phyloP scores from a whole-genome alignment of 2,888 invertebrate genomes.

The Andrena trimmerana region DNA sequence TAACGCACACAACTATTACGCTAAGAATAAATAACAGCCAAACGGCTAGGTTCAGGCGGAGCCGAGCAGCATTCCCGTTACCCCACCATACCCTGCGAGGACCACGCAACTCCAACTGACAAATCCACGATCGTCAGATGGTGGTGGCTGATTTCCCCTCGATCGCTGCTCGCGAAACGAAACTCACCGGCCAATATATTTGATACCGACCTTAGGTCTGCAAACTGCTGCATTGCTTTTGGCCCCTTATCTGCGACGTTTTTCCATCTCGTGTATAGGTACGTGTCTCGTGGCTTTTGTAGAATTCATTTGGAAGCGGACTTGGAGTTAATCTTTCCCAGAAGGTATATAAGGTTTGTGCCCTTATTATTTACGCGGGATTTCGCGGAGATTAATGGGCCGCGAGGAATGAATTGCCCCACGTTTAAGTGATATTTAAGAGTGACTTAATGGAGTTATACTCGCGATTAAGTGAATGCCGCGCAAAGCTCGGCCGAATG shows the following conservation, averaged over 20 bases:
- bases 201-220: too few species aligned
- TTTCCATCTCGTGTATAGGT: neutral
- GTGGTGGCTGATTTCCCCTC: too few species aligned
- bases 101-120: too few species aligned
- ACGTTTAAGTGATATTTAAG: constrained; percentile 58
- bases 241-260: neutral
- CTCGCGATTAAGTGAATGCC: constrained; percentile 38
- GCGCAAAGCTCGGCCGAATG: constrained; percentile 22
- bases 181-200: too few species aligned
- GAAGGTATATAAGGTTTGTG: constrained; percentile 1
- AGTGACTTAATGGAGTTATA: constrained; percentile 54
- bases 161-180: too few species aligned
- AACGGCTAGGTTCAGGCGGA: too few species aligned
- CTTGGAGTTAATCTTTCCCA: constrained; percentile 21
- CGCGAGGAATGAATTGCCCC: constrained; percentile 34
- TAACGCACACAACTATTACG: too few species aligned
- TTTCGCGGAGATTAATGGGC: constrained; percentile 28
- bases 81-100: too few species aligned
- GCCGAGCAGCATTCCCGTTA: too few species aligned
- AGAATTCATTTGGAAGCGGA: neutral
- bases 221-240: neutral
- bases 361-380: constrained; percentile 17
- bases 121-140: too few species aligned
- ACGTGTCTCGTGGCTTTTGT: too few species aligned
- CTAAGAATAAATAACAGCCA: too few species aligned